Percentiles rank a stretch among this genome's conserved stretches.
phyloP scores from a whole-genome alignment of 2,888 invertebrate species.

The Tromatobia lineatoria region DNA sequence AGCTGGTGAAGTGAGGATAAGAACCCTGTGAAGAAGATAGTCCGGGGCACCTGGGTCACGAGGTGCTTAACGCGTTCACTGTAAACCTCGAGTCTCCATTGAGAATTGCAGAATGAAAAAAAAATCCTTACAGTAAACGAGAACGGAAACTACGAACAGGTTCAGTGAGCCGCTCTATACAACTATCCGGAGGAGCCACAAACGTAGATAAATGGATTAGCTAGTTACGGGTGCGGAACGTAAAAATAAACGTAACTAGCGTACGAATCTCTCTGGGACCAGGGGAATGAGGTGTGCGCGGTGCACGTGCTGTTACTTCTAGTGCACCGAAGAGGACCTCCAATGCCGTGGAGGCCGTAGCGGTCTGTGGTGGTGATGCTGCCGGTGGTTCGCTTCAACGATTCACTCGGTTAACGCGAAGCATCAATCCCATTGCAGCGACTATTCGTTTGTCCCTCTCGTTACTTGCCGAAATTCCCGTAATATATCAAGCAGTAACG shows the following conservation, averaged over 20 bases:
- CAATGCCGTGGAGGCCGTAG: slow-evolving; percentile 17
- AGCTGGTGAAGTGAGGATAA: slow-evolving; percentile 13
- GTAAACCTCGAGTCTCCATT: slow-evolving; percentile 41
- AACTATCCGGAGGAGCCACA: slow-evolving; percentile 42
- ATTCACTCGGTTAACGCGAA: slow-evolving; percentile 49
- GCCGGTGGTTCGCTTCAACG: slow-evolving; percentile 53
- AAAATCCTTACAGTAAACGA: slow-evolving; percentile 20
- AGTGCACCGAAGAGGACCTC: slow-evolving; percentile 44
- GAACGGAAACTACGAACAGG: background rate
- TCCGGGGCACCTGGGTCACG: slow-evolving; percentile 43
- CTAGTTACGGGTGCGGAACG: slow-evolving; percentile 72
- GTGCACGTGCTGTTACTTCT: slow-evolving; percentile 44
- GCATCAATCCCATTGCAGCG: slow-evolving; percentile 58
- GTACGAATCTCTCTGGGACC: slow-evolving; percentile 43
- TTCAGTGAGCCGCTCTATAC: background rate
- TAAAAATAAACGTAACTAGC: slow-evolving; percentile 69
- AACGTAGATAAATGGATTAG: slow-evolving; percentile 80
- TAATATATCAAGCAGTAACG: slow-evolving; percentile 42
- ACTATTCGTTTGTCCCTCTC: slow-evolving; percentile 48
- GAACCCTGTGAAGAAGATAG: slow-evolving; percentile 59
- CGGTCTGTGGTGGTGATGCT: slow-evolving; percentile 44
- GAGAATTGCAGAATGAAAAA: slow-evolving; percentile 28
- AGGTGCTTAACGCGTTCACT: slow-evolving; percentile 62
- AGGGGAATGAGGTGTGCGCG: slow-evolving; percentile 53
- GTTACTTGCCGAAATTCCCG: slow-evolving; percentile 20